Evolutionary conservation across 2,888 invertebrate species (phyloP), one percentile per base, ranked within the genome.

Genomic region (Tachina grossa): DNA sequence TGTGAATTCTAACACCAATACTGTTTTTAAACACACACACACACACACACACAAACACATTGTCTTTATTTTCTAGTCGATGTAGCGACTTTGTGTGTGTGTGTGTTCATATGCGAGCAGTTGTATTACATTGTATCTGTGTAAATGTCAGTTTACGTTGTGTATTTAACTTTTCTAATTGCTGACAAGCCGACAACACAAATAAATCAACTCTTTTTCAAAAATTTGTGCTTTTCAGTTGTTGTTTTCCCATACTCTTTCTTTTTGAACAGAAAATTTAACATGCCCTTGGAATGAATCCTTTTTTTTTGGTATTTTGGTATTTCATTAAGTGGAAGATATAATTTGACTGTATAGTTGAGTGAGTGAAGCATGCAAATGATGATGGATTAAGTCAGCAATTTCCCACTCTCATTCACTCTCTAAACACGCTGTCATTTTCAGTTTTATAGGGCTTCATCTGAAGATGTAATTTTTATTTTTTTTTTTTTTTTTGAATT

Each of bases 161-260:
- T 82, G 68, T 82, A 85, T 87, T 89, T 89, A 90, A 90, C 90
- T 91, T 92, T 91, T 90, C 89, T 91, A 91, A 92, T 91, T 91
- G 91, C 89, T 91, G 89, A 88, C 88, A 90, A 88, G 89, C 89
- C 90, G 90, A 88, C 89, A 89, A 87, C 86, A 86, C 74, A 89
- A 90, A 91, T 91, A 91, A 91, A 91, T 91, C 92, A 90, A 90
- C 89, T 89, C 88, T 87, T 87, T 86, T 78, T 76, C 55, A 53
- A 61, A 61, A 47, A 45, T 39, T 47, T 31, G 45, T 45, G 22
- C 13, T 19, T 31, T 39, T 51, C 6, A 19, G 22, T 10, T 65
- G 19, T 19, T 57, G 16, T 61, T 74, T 4, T 59, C 57, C 22
- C 53, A 31, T 6, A 31, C 31, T 31, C 31, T 6, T 31, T 31